Base-by-base conservation (phyloP, 2,797 vertebrate genomes). In the Tachyglossus aculeatus region DNA sequence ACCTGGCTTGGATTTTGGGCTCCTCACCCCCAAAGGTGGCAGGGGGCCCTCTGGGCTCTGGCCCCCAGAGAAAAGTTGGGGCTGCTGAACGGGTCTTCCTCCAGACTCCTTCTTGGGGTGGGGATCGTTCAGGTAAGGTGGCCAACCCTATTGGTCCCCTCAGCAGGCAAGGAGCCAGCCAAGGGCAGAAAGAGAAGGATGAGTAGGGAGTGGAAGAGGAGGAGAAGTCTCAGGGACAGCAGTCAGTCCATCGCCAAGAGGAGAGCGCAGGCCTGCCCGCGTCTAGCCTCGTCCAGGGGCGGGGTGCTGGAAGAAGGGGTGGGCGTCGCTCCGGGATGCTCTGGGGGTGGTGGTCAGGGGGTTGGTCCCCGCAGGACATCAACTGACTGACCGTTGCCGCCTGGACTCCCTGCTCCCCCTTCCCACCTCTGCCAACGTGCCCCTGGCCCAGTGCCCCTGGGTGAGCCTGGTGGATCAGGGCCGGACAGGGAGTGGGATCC, bases 21-120 rank as follows among this genome's bases (percentile, higher is more conserved):
- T n/a, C n/a, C n/a, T n/a, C n/a, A n/a, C n/a, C n/a, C n/a, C n/a
- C n/a, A n/a, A n/a, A n/a, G n/a, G n/a, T n/a, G n/a, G n/a, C n/a
- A n/a, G n/a, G n/a, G 29, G 69, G 67, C 68, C 56, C 6, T 66
- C 79, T 14, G 6, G 71, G 65, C 75, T 86, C 72, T 77, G 59
- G n/a, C 22, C 13, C 3, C 9, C 27, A 16, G n/a, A 51, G 40
- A 24, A 54, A 39, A 40, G 39, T 41, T 24, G 32, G 7, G 3
- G 1, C 48, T 25, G 21, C 61, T 50, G 15, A 38, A 5, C 6
- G 40, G 50, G 61, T 24, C 1, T 2, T 15, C 43, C 45, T 21
- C 61, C 15, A 8, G 19, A 36, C 27, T 64, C 48, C 52, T 34
- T 29, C 22, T 14, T 19, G 8, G 9, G 12, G 45, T 7, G 22